These are phyloP conservation scores for Bubalus kerabau DNA, from an alignment of 2,113 vertebrate species.

Conservation along the genomic window DNA sequence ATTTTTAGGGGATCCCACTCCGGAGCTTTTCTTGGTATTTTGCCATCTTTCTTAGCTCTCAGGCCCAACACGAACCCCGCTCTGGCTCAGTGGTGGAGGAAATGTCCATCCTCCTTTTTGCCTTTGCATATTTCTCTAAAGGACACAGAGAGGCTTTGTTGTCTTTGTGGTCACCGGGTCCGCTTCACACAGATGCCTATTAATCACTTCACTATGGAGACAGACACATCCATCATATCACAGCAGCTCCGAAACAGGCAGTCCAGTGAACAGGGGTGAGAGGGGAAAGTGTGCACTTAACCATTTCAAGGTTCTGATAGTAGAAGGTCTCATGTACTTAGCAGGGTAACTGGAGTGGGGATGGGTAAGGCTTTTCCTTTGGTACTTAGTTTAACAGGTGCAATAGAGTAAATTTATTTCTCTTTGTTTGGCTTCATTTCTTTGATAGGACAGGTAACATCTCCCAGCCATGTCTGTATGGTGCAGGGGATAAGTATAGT, in stretches of 20 bases:
- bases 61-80: conserved; percentile 48
- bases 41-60: conserved; percentile 57
- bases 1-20: conserved; percentile 48
- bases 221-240: conserved; percentile 69
- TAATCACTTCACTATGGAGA: conserved; percentile 75
- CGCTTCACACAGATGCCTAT: conserved; percentile 67
- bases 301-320: neutral
- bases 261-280: conserved; percentile 12
- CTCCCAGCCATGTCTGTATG: neutral
- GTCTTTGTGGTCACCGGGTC: conserved; percentile 15
- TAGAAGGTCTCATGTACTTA: neutral
- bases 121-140: conserved; percentile 46
- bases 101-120: conserved; percentile 56
- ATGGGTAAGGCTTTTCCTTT: neutral
- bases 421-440: neutral
- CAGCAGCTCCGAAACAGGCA: conserved; percentile 48
- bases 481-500: neutral
- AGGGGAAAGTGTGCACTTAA: conserved; percentile 26
- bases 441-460: neutral
- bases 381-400: neutral
- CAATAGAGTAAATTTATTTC: neutral
- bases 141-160: conserved; percentile 64
- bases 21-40: conserved; percentile 59
- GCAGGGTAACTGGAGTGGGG: neutral
- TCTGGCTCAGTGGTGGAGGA: neutral